These are phyloP conservation scores for Petrocephalus sullivani DNA, from an alignment of 2,797 vertebrate species.

Conservation along the genomic window DNA sequence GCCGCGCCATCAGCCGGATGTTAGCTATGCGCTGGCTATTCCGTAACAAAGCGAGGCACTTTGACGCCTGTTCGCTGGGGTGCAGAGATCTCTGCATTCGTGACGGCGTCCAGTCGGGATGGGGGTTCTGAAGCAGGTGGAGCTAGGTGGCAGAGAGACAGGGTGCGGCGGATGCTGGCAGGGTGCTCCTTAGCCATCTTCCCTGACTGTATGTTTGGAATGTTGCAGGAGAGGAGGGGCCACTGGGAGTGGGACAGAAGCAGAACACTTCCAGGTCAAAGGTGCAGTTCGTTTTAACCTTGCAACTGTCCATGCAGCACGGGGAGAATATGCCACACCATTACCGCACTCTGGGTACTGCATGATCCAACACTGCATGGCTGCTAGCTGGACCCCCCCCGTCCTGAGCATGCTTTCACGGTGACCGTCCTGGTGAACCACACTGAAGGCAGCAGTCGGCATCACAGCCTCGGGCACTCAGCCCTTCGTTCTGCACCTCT, in stretches of 20 bases:
- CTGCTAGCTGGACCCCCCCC: not conserved
- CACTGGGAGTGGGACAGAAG: constrained; percentile 20
- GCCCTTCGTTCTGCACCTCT: not conserved
- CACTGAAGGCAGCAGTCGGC: not conserved
- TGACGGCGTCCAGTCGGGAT: not conserved
- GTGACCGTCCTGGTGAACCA: not conserved
- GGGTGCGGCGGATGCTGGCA: not conserved
- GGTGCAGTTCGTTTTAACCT: constrained; percentile 24
- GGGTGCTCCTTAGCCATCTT: not conserved
- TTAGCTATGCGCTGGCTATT: not conserved
- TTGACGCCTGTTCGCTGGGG: not conserved
- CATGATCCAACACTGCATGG: constrained; percentile 20
- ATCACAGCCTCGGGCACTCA: not conserved
- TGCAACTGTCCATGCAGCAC: constrained; percentile 19
- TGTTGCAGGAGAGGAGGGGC: constrained; percentile 26
- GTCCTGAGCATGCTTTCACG: constrained; percentile 3
- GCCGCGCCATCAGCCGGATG: not conserved
- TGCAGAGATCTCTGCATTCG: not conserved
- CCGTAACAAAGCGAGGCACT: not conserved
- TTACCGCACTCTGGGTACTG: constrained; percentile 18
- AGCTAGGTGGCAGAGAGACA: not conserved
- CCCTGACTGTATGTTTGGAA: constrained; percentile 28
- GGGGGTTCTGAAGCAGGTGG: not conserved
- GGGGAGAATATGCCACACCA: constrained; percentile 3
- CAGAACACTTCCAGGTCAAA: constrained; percentile 24